Evolutionary conservation across 2,797 vertebrate genomes (phyloP), one percentile per base, ranked within the genome.

Genomic region (Balearica regulorum): DNA sequence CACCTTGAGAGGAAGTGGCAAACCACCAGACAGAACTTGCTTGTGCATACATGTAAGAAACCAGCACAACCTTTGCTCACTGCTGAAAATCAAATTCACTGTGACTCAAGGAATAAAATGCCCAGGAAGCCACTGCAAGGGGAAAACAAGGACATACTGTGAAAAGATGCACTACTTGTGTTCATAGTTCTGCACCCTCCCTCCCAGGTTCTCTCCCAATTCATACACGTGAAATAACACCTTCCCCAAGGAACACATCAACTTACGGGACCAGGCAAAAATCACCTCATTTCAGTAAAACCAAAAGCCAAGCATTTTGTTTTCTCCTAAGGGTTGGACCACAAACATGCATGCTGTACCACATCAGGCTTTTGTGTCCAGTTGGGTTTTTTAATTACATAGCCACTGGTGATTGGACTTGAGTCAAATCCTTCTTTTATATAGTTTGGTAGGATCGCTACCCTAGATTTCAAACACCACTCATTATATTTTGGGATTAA

Each of bases 151-250:
- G 49, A 53, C 17, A 18, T 13, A 13, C 26, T 48, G 39, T 58
- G 68, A 9, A 64, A 88, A 57, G 15, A 37, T 8, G 24, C 22
- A 33, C 11, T 46, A 3, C 15, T 29, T 60, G 22, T 19, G 18
- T 41, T 13, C 2, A 1, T n/a, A 39, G 13, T 29, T 53, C 70
- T 68, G 48, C 35, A 44, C 33, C 3, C 13, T 46, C 49, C 29
- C 26, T 83, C 65, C 10, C 21, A 31, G 43, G 11, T 41, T 41
- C 35, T 26, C 16, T 76, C 29, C 29, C 11, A 25, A 0, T 9
- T 37, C 48, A 62, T 6, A 43, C 6, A 21, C 0, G 0, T 5
- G 46, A 57, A 65, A 10, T 37, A 69, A 28, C 8, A 1, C 1
- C 12, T 33, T 9, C 9, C 12, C 18, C 29, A 83, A 28, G 1